Evolutionary conservation across 2,888 invertebrate species (phyloP), one percentile per base, ranked within the genome.

Genomic region (Isotomurus palustris): DNA sequence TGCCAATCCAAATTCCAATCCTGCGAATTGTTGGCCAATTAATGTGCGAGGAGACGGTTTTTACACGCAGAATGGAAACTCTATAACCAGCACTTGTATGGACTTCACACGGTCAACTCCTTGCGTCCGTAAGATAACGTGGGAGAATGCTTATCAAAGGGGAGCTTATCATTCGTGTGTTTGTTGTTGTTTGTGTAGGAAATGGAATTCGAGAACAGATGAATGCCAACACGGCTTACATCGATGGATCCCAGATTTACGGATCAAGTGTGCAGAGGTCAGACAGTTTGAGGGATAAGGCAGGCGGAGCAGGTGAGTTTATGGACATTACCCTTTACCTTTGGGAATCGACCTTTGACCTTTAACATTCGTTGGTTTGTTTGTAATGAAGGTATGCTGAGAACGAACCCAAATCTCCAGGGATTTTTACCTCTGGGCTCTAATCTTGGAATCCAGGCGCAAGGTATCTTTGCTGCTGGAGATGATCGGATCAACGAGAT

Each of bases 31-130:
- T 25, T 70, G 65, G 66, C 24, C 56, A 0, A 68, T 70, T 35
- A 5, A 28, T 1, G 57, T 67, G 29, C 49, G 24, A n/a, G 56
- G 54, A 29, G 69, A 70, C 47, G 35, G 44, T 5, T 49, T 49
- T 21, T 49, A 35, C 28, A 21, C 32, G 5, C 4, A 19, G 17
- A n/a, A n/a, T n/a, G n/a, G 43, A 43, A 21, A 38, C 17, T 50
- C 25, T 35, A 5, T 5, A n/a, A 27, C 21, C 14, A 59, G 45
- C 48, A 52, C 51, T 19, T 70, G 69, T 52, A 62, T 70, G 60
- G 64, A 65, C 44, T 70, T 70, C 45, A 70, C 69, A 2, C 29
- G 69, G 28, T 70, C 69, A 0, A 70, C 69, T 0, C 53, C 69
- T 10, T 69, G 63, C 25, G 19, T 32, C 3, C 22, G 40, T 35